Percentiles rank a stretch among this genome's conserved stretches.
These are phyloP conservation scores for Heterochromis multidens DNA, from an alignment of 2,113 vertebrate genomes.

Conservation along the genomic window DNA sequence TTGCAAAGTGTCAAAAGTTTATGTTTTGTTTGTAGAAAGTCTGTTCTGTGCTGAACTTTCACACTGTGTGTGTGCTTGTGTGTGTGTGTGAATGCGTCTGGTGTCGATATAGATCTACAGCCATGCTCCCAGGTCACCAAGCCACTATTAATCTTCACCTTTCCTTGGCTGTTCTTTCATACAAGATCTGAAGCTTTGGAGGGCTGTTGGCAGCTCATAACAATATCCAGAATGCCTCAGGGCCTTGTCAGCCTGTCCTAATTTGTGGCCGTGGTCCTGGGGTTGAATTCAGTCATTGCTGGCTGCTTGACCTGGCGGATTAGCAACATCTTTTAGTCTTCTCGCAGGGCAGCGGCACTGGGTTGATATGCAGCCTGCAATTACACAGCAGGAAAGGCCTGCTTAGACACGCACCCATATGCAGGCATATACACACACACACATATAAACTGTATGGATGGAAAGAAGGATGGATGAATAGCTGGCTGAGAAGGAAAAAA, in stretches of 20 bases:
- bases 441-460: background rate
- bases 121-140: slow-evolving; percentile 55
- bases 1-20: background rate
- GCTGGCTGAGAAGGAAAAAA: slow-evolving; percentile 14
- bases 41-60: background rate
- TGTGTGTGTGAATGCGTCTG: background rate
- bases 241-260: slow-evolving; percentile 71
- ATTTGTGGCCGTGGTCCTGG: slow-evolving; percentile 72
- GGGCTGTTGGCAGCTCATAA: slow-evolving; percentile 57
- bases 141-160: slow-evolving; percentile 71
- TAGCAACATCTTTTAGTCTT: slow-evolving; percentile 69
- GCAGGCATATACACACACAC: background rate
- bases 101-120: slow-evolving; percentile 53
- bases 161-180: slow-evolving; percentile 56
- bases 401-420: slow-evolving; percentile 7
- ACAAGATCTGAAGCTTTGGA: slow-evolving; percentile 43
- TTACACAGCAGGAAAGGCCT: slow-evolving; percentile 59
- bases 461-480: slow-evolving; percentile 21
- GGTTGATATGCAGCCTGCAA: slow-evolving; percentile 48
- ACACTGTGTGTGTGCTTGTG: background rate
- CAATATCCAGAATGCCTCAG: slow-evolving; percentile 66
- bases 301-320: slow-evolving; percentile 73
- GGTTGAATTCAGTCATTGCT: slow-evolving; percentile 65
- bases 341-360: slow-evolving; percentile 23
- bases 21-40: background rate